phyloP scores from a whole-genome alignment of 2,888 invertebrate species.

The Megamerina dolium region DNA sequence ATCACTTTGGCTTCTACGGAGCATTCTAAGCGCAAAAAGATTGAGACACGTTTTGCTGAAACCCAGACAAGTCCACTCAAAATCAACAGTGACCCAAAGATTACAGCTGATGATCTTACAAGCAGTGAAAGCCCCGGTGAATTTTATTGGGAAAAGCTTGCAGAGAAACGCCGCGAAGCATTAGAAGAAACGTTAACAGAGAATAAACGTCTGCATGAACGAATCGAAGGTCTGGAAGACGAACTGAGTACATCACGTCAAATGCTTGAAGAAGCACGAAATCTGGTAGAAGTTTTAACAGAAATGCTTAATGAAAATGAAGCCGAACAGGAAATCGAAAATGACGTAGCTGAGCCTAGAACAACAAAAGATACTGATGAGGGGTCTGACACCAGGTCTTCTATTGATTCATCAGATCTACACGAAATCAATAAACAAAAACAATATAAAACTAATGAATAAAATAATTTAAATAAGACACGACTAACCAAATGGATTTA shows the following conservation, averaged over 20 bases:
- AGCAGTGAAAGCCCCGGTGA: slow-evolving; percentile 63
- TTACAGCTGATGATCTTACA: slow-evolving; percentile 65
- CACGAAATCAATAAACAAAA: too few species aligned
- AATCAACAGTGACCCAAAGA: slow-evolving; percentile 30
- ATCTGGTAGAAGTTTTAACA: slow-evolving; percentile 69
- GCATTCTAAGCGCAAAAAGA: slow-evolving; percentile 49
- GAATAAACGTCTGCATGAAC: slow-evolving; percentile 57
- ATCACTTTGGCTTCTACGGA: slow-evolving; percentile 31
- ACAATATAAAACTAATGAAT: too few species aligned
- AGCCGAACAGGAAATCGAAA: slow-evolving; percentile 45
- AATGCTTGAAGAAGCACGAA: slow-evolving; percentile 69
- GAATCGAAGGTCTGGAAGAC: slow-evolving; percentile 48
- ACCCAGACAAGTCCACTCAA: slow-evolving; percentile 49
- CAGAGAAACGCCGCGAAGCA: slow-evolving; percentile 66
- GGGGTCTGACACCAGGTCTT: too few species aligned
- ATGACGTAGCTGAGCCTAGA: slow-evolving; percentile 8
- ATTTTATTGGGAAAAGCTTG: slow-evolving; percentile 70
- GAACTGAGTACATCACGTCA: slow-evolving; percentile 64
- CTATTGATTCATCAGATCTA: too few species aligned
- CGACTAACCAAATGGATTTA: too few species aligned
- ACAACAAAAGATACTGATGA: neutral
- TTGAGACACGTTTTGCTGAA: slow-evolving; percentile 39
- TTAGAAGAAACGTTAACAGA: slow-evolving; percentile 68
- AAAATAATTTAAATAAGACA: too few species aligned
- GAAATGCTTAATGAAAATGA: slow-evolving; percentile 61